Evolutionary conservation across 2,888 invertebrate genomes (phyloP).

Genomic region (Drosophila phalerata): DNA sequence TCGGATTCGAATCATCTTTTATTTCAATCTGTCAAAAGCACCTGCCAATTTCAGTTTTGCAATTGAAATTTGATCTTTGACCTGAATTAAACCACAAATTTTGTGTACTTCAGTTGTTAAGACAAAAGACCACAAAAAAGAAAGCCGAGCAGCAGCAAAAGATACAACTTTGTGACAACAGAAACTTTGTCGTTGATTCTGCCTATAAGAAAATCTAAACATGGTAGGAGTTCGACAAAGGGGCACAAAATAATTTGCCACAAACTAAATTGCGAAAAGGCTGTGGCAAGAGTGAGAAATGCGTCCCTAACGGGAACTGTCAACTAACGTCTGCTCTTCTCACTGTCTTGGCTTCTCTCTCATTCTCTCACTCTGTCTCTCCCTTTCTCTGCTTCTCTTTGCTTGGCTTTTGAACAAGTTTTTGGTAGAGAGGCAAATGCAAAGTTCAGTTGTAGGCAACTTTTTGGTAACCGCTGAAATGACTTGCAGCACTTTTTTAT

Average conservation of each 20-base stretch:
- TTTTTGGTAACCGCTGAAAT: slow-evolving; percentile 66
- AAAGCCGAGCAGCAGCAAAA: slow-evolving; percentile 8
- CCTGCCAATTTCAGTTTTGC: slow-evolving; percentile 16
- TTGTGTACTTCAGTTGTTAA: slow-evolving; percentile 21
- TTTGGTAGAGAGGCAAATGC: slow-evolving; percentile 52
- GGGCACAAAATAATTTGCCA: slow-evolving; percentile 57
- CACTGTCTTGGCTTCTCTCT: slow-evolving; percentile 1
- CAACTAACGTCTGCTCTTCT: slow-evolving; percentile 53
- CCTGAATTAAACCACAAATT: slow-evolving; percentile 38
- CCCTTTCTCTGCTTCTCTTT: not conserved
- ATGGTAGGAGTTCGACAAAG: not conserved
- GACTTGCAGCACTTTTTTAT: slow-evolving; percentile 62
- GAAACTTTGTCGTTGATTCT: slow-evolving; percentile 38
- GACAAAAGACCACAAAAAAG: slow-evolving; percentile 14
- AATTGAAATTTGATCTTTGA: slow-evolving; percentile 26
- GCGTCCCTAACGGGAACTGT: slow-evolving; percentile 56
- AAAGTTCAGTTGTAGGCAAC: slow-evolving; percentile 66
- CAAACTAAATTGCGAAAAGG: slow-evolving; percentile 46
- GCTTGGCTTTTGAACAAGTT: slow-evolving; percentile 35
- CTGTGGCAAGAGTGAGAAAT: slow-evolving; percentile 8
- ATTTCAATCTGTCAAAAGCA: slow-evolving; percentile 7
- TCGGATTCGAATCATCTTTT: not conserved
- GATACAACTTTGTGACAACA: slow-evolving; percentile 30
- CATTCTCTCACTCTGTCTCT: not conserved
- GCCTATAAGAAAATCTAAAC: slow-evolving; percentile 6